These are phyloP conservation scores for Gryllus longicercus DNA, from an alignment of 2,888 invertebrate genomes.

Conservation along the genomic window DNA sequence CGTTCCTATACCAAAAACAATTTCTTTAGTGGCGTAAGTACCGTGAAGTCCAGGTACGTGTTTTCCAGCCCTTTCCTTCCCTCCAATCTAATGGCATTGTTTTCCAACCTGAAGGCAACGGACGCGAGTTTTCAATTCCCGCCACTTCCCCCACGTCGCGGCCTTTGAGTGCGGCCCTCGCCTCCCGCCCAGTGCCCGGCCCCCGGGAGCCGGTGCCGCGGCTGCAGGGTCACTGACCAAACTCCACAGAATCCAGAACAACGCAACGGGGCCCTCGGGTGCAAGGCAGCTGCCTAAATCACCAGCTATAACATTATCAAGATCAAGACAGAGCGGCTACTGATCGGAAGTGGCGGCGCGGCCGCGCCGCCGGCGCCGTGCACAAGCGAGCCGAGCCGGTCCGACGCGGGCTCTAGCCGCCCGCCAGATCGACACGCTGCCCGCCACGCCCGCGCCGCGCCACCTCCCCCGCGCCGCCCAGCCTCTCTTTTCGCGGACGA, in stretches of 20 bases:
- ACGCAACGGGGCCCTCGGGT: background rate
- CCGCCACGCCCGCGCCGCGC: background rate
- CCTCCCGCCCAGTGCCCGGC: too few relatives aligned
- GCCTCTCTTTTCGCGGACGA: background rate
- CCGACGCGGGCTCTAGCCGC: background rate
- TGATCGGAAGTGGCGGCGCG: slow-evolving; percentile 2
- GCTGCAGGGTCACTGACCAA: slow-evolving; percentile 8
- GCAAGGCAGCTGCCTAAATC: background rate
- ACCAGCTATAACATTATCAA: slow-evolving; percentile 6
- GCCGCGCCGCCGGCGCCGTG: background rate
- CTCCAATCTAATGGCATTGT: too few relatives aligned
- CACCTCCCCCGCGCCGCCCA: background rate
- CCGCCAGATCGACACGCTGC: background rate
- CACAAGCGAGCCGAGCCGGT: background rate
- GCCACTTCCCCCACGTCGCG: too few relatives aligned
- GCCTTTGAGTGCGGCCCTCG: too few relatives aligned
- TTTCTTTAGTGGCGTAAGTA: too few relatives aligned
- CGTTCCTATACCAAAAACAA: too few relatives aligned
- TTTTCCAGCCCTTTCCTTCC: too few relatives aligned
- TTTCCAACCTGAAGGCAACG: too few relatives aligned
- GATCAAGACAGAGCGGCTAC: slow-evolving; percentile 6
- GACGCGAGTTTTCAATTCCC: too few relatives aligned
- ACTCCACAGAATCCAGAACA: background rate
- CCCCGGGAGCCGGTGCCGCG: background rate
- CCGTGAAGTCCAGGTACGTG: too few relatives aligned